Evolutionary conservation across 2,888 invertebrate species (phyloP).

Genomic region (Sarcophaga subvicina): DNA sequence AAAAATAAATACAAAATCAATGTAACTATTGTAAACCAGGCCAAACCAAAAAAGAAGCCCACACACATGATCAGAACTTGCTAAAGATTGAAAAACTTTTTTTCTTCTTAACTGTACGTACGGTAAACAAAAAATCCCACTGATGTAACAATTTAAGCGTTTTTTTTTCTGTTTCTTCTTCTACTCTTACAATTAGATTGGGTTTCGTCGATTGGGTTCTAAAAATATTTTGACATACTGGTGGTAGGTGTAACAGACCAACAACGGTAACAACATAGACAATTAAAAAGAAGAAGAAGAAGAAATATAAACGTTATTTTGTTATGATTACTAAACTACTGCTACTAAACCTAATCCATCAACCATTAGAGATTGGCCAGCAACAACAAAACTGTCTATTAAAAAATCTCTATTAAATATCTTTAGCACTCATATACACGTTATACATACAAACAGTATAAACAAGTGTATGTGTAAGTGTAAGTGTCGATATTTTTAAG

Average conservation of each 20-base stretch:
- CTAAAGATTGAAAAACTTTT: slow-evolving; percentile 24
- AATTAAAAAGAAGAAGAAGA: not conserved
- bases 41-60: slow-evolving; percentile 39
- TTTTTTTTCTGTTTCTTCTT: not conserved
- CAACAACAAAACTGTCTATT: slow-evolving; percentile 2
- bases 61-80: slow-evolving; percentile 19
- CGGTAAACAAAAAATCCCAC: slow-evolving; percentile 13
- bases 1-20: slow-evolving; percentile 15
- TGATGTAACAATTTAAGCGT: slow-evolving; percentile 14
- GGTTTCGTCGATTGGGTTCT: not conserved
- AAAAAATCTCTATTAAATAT: slow-evolving; percentile 36
- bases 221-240: slow-evolving; percentile 43
- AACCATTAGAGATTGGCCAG: not conserved
- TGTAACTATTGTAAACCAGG: slow-evolving; percentile 40
- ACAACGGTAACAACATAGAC: not conserved
- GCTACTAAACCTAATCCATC: not conserved
- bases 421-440: not conserved
- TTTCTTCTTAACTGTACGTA: not conserved
- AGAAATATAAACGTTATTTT: slow-evolving; percentile 17
- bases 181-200: not conserved
- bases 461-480: not conserved
- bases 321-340: not conserved
- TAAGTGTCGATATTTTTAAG: not conserved
- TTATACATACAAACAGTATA: too few species aligned
- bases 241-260: slow-evolving; percentile 27